A percentile compares a stretch with the other conserved stretches of the same genome.
These are phyloP conservation scores for Thalassophryne amazonica DNA, from an alignment of 2,797 vertebrate species.

Conservation along the genomic window DNA sequence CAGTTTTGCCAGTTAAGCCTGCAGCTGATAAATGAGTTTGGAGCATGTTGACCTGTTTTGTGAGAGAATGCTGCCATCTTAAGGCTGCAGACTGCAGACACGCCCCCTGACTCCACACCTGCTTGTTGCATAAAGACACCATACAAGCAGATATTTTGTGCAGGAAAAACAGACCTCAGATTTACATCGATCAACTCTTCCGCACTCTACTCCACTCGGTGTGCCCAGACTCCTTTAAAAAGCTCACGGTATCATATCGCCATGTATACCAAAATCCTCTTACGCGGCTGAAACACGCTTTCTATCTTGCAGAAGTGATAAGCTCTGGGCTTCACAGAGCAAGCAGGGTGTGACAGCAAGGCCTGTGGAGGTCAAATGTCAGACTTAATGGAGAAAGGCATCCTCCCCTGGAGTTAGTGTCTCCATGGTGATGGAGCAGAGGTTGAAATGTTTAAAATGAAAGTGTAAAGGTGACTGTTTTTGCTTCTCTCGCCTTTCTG, in stretches of 20 bases:
- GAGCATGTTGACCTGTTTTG: not conserved
- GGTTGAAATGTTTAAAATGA: constrained; percentile 25
- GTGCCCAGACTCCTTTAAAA: constrained; percentile 52
- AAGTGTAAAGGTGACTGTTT: not conserved
- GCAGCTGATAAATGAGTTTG: constrained; percentile 24
- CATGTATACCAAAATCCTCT: constrained; percentile 58
- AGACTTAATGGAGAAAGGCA: constrained; percentile 18
- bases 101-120: constrained; percentile 31
- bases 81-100: constrained; percentile 51
- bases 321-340: constrained; percentile 26
- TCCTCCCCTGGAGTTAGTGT: constrained; percentile 40
- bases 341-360: constrained; percentile 3
- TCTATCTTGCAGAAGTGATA: constrained; percentile 17
- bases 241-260: constrained; percentile 58
- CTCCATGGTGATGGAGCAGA: constrained; percentile 46
- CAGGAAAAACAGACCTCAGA: constrained; percentile 2
- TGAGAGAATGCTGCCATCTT: constrained; percentile 69
- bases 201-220: too few relatives aligned
- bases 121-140: constrained; percentile 29
- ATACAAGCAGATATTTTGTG: constrained; percentile 1
- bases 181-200: not conserved
- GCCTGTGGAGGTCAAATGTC: constrained; percentile 17
- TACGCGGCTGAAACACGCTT: constrained; percentile 26
- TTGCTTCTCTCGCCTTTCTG: not conserved
- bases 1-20: constrained; percentile 11